A percentile compares a stretch with the other conserved stretches of the same genome.
These are phyloP conservation scores for Willisornis vidua DNA, from an alignment of 2,113 vertebrate species.

Conservation along the genomic window DNA sequence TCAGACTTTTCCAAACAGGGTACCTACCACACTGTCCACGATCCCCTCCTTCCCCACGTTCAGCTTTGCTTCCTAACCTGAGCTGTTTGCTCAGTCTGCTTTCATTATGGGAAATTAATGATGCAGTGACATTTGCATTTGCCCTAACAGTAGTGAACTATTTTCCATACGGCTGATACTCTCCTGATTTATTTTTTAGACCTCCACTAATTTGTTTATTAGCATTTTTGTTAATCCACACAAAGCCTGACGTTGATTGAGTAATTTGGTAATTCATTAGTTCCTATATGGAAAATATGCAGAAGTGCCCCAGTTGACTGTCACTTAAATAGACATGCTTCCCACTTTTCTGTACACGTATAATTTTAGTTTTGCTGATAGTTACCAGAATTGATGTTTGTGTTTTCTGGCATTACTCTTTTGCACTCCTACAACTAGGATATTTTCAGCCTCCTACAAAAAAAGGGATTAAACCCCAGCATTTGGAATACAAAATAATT, in stretches of 20 bases:
- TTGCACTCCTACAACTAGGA: not conserved
- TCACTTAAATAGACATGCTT: not conserved
- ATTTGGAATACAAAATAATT: not conserved
- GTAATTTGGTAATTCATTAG: slow-evolving; percentile 13
- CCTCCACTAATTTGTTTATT: not conserved
- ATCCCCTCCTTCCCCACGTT: not conserved
- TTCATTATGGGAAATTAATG: not conserved
- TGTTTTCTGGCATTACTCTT: not conserved
- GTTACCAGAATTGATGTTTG: not conserved
- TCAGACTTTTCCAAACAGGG: not conserved
- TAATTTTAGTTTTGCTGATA: not conserved
- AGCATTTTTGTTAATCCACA: not conserved
- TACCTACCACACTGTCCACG: not conserved
- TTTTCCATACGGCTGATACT: not conserved
- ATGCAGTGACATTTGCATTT: not conserved
- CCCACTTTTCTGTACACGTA: not conserved
- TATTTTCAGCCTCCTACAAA: not conserved
- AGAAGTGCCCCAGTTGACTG: not conserved
- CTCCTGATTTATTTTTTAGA: not conserved
- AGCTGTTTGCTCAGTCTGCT: not conserved
- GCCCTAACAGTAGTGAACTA: not conserved
- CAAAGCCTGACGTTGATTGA: not conserved
- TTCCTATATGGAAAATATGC: not conserved
- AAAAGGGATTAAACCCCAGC: not conserved
- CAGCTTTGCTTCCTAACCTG: not conserved